Percentiles rank a stretch among this genome's conserved stretches.
phyloP scores from a whole-genome alignment of 2,888 invertebrate genomes.

The Mycalesis mineus region DNA sequence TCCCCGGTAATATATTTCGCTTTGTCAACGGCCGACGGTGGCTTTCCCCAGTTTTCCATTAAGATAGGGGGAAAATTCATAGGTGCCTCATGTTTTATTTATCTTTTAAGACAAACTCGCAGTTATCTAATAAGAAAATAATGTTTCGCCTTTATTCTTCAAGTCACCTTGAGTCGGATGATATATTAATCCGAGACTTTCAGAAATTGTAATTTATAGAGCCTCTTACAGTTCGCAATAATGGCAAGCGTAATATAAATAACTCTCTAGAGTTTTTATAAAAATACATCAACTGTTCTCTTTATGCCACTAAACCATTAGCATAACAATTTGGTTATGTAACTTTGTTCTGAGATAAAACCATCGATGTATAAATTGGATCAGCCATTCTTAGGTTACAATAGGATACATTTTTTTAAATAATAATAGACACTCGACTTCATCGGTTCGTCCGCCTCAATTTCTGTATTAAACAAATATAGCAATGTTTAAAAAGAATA shows the following conservation, averaged over 20 bases:
- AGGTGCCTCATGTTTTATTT: slow-evolving; percentile 13
- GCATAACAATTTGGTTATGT: no score
- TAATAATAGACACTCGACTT: no score
- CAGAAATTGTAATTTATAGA: slow-evolving; percentile 2
- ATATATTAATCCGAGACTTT: slow-evolving; percentile 5
- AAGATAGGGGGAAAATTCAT: slow-evolving; percentile 13
- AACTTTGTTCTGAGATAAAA: no score
- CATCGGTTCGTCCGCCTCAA: no score
- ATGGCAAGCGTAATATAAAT: background rate
- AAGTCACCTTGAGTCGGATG: background rate
- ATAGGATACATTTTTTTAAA: no score
- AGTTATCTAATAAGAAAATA: slow-evolving; percentile 13
- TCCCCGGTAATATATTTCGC: slow-evolving; percentile 11
- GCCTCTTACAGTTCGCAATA: background rate
- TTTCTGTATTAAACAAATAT: no score
- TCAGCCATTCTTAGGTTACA: no score
- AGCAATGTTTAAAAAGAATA: no score
- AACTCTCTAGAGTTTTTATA: background rate
- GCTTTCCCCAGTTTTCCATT: slow-evolving; percentile 15
- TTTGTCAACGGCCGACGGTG: slow-evolving; percentile 13
- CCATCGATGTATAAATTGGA: no score
- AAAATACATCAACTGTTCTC: background rate
- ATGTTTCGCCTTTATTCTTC: slow-evolving; percentile 1
- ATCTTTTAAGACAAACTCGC: slow-evolving; percentile 4
- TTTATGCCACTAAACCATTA: background rate